Evolutionary conservation across 2,888 invertebrate species (phyloP).

Genomic region (Gordius sp.): DNA sequence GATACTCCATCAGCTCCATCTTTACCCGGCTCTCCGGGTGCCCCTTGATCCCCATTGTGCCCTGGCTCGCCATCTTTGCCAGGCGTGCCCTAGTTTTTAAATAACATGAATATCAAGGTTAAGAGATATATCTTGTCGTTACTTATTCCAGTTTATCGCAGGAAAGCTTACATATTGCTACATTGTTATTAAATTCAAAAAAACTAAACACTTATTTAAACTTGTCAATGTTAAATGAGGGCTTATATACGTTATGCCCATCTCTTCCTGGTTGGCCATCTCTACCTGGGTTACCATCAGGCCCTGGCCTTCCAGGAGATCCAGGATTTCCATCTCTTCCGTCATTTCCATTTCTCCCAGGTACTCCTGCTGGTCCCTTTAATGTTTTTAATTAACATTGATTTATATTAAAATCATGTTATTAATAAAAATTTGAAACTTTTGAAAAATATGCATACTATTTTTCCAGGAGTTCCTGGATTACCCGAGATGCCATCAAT

Average conservation of each 20-base stretch:
- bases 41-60: background rate
- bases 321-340: constrained; percentile 13
- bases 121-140: too few species aligned
- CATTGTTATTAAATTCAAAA: too few species aligned
- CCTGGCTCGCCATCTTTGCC: constrained; percentile 15
- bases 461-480: background rate
- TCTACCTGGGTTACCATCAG: constrained; percentile 9
- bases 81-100: constrained; percentile 13
- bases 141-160: too few species aligned
- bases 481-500: background rate
- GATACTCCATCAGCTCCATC: background rate
- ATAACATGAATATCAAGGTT: too few species aligned
- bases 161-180: too few species aligned
- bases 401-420: background rate
- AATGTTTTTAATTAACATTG: background rate
- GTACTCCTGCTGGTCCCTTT: constrained; percentile 6
- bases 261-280: constrained; percentile 11
- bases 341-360: background rate
- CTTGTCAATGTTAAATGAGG: background rate
- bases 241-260: constrained; percentile 10
- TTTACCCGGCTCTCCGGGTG: constrained; percentile 3
- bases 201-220: too few species aligned
- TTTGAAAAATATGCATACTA: background rate
- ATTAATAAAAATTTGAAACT: background rate
- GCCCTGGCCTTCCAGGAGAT: background rate